Evolutionary conservation across 1,140 invertebrate genomes (phyloP).

Genomic region (Tyrophagus putrescentiae): DNA sequence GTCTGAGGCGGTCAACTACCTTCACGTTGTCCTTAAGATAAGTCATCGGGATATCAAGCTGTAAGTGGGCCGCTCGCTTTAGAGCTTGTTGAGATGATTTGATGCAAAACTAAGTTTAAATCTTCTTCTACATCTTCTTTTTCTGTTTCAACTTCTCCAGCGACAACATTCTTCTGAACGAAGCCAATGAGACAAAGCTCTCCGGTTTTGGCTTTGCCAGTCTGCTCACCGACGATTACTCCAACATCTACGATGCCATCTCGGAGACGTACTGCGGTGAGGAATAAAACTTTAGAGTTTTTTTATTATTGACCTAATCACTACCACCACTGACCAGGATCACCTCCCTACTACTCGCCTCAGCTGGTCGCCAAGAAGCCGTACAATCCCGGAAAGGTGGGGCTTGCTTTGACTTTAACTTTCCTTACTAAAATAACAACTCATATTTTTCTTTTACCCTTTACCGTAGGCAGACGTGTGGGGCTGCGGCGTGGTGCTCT

Average conservation of each 20-base stretch:
- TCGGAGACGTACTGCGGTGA: constrained; percentile 23
- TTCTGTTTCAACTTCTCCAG: neutral
- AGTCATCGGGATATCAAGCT: neutral
- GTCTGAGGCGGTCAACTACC: neutral
- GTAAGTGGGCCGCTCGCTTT: neutral
- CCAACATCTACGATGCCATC: neutral
- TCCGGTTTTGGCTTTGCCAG: neutral
- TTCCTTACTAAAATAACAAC: no score
- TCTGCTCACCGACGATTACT: neutral
- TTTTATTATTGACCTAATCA: no score
- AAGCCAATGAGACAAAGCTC: neutral
- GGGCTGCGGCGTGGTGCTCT: constrained; percentile 30
- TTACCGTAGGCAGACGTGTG: constrained; percentile 29
- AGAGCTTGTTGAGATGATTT: neutral
- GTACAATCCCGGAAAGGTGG: constrained; percentile 28
- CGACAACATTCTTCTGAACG: neutral
- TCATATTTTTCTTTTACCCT: no score
- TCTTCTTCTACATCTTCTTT: neutral
- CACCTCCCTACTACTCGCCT: constrained; percentile 25
- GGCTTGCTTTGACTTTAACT: no score
- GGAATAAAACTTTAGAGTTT: no score
- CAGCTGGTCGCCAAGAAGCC: constrained; percentile 29
- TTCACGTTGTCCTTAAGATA: neutral
- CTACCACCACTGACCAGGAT: no score
- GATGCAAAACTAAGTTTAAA: neutral